These are phyloP conservation scores for Galerucella calmariensis DNA, from an alignment of 2,888 invertebrate genomes.

Conservation along the genomic window DNA sequence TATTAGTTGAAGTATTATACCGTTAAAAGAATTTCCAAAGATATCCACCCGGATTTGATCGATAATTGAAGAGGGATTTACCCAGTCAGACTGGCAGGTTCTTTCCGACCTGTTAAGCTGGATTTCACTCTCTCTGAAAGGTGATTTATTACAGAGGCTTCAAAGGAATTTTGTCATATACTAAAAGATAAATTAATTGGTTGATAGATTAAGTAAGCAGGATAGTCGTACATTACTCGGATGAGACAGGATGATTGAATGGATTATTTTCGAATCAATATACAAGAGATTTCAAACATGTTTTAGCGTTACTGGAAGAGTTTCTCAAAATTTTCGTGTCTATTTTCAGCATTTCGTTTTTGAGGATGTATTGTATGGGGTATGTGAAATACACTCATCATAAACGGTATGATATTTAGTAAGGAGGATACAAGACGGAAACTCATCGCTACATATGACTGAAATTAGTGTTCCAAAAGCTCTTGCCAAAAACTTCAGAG, in stretches of 20 bases:
- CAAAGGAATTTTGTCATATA: conserved; percentile 40
- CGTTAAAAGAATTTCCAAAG: conserved; percentile 8
- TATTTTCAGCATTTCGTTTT: too few relatives aligned
- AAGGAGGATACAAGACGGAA: too few relatives aligned
- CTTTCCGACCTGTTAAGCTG: conserved; percentile 45
- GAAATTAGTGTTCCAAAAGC: too few relatives aligned
- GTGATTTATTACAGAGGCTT: conserved; percentile 43
- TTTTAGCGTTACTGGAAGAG: not conserved
- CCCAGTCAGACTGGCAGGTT: conserved; percentile 49
- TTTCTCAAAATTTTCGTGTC: too few relatives aligned
- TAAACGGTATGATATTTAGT: too few relatives aligned
- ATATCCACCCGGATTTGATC: conserved; percentile 15
- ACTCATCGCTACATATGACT: too few relatives aligned
- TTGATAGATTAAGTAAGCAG: conserved; percentile 29
- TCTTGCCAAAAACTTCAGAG: too few relatives aligned
- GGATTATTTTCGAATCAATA: conserved; percentile 4
- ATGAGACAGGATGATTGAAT: conserved; percentile 14
- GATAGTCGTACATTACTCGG: conserved; percentile 4
- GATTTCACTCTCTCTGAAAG: conserved; percentile 39
- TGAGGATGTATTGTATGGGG: too few relatives aligned
- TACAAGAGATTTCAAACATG: not conserved
- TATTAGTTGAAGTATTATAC: not conserved
- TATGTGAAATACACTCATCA: too few relatives aligned
- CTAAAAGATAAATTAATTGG: conserved; percentile 43
- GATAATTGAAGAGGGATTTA: conserved; percentile 46